phyloP scores from a whole-genome alignment of 2,888 invertebrate genomes.

The Caenorhabditis zanzibari region DNA sequence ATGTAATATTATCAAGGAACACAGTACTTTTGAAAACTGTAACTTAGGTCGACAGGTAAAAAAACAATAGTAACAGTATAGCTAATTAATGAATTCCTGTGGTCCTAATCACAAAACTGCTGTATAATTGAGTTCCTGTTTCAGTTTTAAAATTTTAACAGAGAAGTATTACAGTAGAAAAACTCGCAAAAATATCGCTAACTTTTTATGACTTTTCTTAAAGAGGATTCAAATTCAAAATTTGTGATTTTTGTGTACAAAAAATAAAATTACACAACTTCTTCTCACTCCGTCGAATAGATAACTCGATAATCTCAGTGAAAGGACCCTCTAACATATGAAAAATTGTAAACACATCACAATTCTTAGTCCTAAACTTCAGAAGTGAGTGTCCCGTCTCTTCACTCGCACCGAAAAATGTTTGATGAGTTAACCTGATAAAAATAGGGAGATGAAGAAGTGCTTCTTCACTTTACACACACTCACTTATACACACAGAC shows the following conservation, averaged over 20 bases:
- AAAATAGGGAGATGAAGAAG: constrained; percentile 43
- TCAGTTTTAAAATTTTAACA: no score
- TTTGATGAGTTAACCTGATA: constrained; percentile 68
- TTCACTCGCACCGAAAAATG: constrained; percentile 35
- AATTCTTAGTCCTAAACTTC: constrained; percentile 1
- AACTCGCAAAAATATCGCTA: not conserved
- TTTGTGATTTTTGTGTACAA: constrained; percentile 5
- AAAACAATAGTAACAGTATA: no score
- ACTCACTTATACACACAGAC: not conserved
- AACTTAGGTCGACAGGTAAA: no score
- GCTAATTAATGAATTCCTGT: no score
- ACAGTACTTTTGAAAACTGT: no score
- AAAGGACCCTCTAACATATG: constrained; percentile 25
- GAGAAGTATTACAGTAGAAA: no score
- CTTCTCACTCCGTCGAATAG: constrained; percentile 5
- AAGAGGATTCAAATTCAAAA: not conserved
- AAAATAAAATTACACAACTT: constrained; percentile 23
- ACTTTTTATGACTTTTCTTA: no score
- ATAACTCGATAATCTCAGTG: constrained; percentile 27
- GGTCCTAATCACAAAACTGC: no score
- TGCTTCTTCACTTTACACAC: constrained; percentile 51
- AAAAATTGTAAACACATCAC: constrained; percentile 31
- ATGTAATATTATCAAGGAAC: no score
- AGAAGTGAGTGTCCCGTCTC: constrained; percentile 17
- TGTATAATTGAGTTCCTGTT: no score